phyloP scores from a whole-genome alignment of 2,888 invertebrate species.

The Pegoplata infirma region DNA sequence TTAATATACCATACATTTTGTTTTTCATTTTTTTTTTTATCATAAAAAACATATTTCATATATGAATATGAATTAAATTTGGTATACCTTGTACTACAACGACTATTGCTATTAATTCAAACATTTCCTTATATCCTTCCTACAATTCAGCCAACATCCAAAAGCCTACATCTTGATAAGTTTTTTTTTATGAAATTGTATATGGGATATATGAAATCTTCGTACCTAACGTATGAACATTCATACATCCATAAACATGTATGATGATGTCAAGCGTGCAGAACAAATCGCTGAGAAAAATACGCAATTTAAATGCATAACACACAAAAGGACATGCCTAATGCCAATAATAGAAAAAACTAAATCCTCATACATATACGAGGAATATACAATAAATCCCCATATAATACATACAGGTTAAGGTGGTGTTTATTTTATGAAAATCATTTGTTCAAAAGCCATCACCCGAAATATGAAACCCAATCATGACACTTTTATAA shows the following conservation, averaged over 20 bases:
- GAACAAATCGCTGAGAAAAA: conserved; percentile 78
- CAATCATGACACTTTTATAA: too few species aligned
- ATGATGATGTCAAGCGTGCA: conserved; percentile 69
- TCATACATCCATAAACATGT: conserved; percentile 49
- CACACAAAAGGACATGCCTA: conserved; percentile 78
- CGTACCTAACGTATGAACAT: conserved; percentile 7
- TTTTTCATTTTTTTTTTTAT: not conserved
- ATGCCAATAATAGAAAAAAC: conserved; percentile 79
- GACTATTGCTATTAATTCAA: conserved; percentile 20
- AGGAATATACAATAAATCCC: conserved; percentile 78
- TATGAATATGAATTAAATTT: conserved; percentile 34
- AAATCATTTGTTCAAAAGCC: conserved; percentile 51
- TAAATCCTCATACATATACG: conserved; percentile 73
- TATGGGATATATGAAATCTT: conserved; percentile 64
- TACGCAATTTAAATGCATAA: conserved; percentile 79
- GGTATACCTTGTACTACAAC: conserved; percentile 7
- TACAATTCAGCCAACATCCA: not conserved
- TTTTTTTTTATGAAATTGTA: conserved; percentile 18
- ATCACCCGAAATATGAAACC: too few species aligned
- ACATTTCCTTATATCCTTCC: conserved; percentile 11
- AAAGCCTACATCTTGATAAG: conserved; percentile 50
- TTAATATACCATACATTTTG: not conserved
- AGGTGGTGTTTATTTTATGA: conserved; percentile 32
- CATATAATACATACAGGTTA: conserved; percentile 28
- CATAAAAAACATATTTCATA: conserved; percentile 23